Evolutionary conservation across 2,797 vertebrate species (phyloP).

Genomic region (Catharus ustulatus): DNA sequence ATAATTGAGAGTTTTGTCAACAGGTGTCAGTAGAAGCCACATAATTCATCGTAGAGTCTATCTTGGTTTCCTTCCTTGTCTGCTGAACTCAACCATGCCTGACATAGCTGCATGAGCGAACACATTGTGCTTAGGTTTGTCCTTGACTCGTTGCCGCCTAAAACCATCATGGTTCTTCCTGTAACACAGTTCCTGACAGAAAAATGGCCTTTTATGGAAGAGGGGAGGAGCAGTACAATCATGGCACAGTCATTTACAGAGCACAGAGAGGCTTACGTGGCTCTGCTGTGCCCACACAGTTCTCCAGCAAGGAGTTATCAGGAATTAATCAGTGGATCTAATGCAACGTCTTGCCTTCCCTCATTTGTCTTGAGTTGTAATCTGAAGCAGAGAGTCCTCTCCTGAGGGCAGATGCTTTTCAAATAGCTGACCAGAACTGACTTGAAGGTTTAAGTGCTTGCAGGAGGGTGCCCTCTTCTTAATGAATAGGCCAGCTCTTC

Average conservation of each 20-base stretch:
- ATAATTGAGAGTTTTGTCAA: background rate
- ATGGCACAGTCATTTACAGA: background rate
- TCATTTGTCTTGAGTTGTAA: background rate
- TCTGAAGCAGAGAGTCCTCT: background rate
- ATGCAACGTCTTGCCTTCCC: background rate
- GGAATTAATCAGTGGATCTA: background rate
- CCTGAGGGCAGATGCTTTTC: background rate
- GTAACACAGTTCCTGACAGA: background rate
- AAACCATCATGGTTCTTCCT: background rate
- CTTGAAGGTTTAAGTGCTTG: background rate
- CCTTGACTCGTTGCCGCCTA: background rate
- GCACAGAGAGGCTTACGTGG: background rate
- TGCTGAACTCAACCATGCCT: background rate
- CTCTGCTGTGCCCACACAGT: background rate
- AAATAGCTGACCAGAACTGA: background rate
- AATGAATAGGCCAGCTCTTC: slow-evolving; percentile 4
- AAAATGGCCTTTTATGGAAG: background rate
- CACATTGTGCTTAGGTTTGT: background rate
- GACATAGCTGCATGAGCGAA: background rate
- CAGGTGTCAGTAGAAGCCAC: background rate
- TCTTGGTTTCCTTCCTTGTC: background rate
- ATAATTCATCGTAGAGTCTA: background rate
- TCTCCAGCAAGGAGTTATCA: background rate
- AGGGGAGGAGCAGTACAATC: background rate
- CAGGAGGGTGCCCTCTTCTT: background rate